A percentile compares a stretch with the other conserved stretches of the same genome.
These are phyloP conservation scores for Drosophila ironensis DNA, from an alignment of 1,140 invertebrate species.

Conservation along the genomic window DNA sequence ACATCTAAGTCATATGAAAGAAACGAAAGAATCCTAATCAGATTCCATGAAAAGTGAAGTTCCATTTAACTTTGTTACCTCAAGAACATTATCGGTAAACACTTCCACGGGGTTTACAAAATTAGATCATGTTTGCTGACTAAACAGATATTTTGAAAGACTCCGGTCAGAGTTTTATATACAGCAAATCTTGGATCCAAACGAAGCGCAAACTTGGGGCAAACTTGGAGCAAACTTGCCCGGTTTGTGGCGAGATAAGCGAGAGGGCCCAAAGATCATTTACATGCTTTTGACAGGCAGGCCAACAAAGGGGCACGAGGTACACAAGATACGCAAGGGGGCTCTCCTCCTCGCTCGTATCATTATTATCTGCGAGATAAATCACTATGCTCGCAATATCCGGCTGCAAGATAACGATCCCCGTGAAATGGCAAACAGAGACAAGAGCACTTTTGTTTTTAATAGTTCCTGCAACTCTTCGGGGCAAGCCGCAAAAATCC, in stretches of 20 bases:
- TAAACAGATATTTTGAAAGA: no score
- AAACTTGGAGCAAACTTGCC: no score
- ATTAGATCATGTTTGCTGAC: neutral
- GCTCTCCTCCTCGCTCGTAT: neutral
- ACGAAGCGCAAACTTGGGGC: neutral
- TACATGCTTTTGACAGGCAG: conserved; percentile 10
- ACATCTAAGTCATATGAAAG: no score
- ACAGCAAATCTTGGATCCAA: conserved; percentile 9
- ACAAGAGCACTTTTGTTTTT: conserved; percentile 3
- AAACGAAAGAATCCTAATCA: no score
- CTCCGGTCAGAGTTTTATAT: no score
- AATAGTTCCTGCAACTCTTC: conserved; percentile 28
- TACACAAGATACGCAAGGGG: conserved; percentile 13
- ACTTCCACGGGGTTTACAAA: no score
- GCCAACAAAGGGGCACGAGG: conserved; percentile 1
- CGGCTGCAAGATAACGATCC: conserved; percentile 37
- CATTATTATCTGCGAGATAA: conserved; percentile 41
- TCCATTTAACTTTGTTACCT: no score
- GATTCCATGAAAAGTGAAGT: no score
- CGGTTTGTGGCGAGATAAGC: conserved; percentile 13
- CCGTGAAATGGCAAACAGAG: conserved; percentile 26
- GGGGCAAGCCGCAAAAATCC: conserved; percentile 55
- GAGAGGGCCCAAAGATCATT: conserved; percentile 24
- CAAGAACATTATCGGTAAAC: no score
- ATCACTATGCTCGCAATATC: conserved; percentile 44